These are phyloP conservation scores for Charadrius vociferus DNA, from an alignment of 2,113 vertebrate genomes.

Conservation along the genomic window DNA sequence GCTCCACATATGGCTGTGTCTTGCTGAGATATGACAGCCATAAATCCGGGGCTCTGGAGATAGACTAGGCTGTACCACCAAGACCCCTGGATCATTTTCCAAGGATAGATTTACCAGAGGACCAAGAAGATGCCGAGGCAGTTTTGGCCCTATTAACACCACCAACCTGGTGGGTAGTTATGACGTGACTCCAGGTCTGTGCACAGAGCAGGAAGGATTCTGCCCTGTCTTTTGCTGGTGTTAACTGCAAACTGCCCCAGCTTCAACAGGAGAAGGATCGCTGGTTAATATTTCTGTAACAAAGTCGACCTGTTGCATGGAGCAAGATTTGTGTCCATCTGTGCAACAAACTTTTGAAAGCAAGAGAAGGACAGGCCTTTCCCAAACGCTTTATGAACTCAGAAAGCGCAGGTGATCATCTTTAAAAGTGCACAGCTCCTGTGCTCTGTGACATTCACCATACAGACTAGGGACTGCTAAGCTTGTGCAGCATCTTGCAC, in stretches of 20 bases:
- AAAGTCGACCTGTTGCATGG: background rate
- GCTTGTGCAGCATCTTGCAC: background rate
- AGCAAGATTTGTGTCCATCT: background rate
- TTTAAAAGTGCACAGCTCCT: background rate
- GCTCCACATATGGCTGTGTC: background rate
- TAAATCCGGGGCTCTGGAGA: background rate
- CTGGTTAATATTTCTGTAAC: background rate
- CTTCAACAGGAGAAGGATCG: background rate
- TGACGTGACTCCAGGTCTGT: background rate
- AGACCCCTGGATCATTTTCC: background rate
- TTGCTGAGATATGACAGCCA: background rate
- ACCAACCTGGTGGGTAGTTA: background rate
- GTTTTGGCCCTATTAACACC: background rate
- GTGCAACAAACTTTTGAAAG: background rate
- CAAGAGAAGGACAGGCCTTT: background rate
- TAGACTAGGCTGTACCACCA: background rate
- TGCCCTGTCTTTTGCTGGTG: background rate
- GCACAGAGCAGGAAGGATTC: background rate
- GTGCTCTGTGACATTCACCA: background rate
- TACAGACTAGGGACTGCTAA: background rate
- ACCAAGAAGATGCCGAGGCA: background rate
- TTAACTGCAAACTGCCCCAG: background rate
- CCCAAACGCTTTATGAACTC: background rate
- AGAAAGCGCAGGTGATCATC: background rate
- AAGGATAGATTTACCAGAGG: background rate